Evolutionary conservation across 1,140 invertebrate genomes (phyloP).

Genomic region (Ceratina japonica): DNA sequence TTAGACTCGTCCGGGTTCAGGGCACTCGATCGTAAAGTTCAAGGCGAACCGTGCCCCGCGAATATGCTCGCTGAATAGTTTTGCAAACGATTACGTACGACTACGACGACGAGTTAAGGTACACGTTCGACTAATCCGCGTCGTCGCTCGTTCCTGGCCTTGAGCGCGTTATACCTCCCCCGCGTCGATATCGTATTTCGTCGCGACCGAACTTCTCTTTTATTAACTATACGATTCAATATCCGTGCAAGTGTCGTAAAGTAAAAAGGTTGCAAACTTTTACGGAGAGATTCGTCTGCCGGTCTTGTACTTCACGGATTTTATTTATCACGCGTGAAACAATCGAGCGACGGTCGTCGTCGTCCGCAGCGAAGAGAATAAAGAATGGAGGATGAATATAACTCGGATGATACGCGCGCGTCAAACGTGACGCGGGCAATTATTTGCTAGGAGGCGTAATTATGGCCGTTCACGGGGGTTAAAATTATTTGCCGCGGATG

Average conservation of each 20-base stretch:
- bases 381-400: constrained; percentile 20
- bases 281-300: too few relatives aligned
- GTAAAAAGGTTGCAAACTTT: too few relatives aligned
- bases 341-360: neutral
- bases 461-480: neutral
- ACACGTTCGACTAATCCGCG: neutral
- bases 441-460: neutral
- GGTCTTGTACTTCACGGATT: too few relatives aligned
- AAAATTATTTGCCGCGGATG: neutral
- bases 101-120: neutral
- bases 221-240: too few relatives aligned
- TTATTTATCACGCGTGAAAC: too few relatives aligned
- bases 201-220: too few relatives aligned
- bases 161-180: too few relatives aligned
- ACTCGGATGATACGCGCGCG: neutral
- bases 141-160: too few relatives aligned
- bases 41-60: constrained; percentile 46
- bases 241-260: too few relatives aligned
- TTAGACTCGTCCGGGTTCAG: constrained; percentile 29
- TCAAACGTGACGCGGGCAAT: constrained; percentile 12
- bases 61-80: constrained; percentile 14
- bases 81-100: constrained; percentile 16
- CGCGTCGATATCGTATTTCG: too few relatives aligned
- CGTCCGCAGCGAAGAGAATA: neutral
- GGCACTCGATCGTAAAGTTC: constrained; percentile 45